Base-by-base conservation (phyloP, 2,797 vertebrate species). In the Triplophysa yarkandensis region DNA sequence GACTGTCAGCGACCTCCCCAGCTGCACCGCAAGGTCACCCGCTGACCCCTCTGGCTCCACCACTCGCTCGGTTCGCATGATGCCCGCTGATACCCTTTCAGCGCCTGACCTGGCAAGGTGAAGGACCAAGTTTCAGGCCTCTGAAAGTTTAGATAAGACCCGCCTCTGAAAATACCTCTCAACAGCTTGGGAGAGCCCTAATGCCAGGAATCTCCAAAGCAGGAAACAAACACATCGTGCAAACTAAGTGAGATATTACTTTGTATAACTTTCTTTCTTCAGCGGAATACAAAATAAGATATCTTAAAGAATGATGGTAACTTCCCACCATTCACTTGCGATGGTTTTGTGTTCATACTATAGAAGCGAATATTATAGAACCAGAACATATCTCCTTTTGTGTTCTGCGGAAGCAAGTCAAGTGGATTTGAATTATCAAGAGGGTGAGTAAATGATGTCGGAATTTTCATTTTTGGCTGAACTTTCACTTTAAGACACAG, bases 121-220 rank as follows among this genome's bases (percentile, higher is more conserved):
- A 87, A 81, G 36, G 6, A 74, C 71, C 43, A 58, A 81, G 86
- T 82, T 74, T 83, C 70, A 16, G 55, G 85, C 87, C 84, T 76
- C 10, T 0, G 80, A 81, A 46, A 71, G 54, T 41, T 69, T 55
- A 71, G 89, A 91, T 91, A 91, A 89, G 87, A 88, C 84, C 81
- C 78, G 86, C 85, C 86, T 89, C 90, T 89, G 88, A 91, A 92
- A 91, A 91, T 91, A 91, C 83, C 81, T 74, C 74, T 79, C 78
- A 50, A 52, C 71, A 68, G 48, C 70, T 74, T 69, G 25, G 48
- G 25, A 69, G 69, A 65, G 73, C 52, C 44, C 30, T 30, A 65
- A 61, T 71, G 71, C 70, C 67, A 41, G 44, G 39, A 48, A 67
- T 64, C 41, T 54, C 36, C 9, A 63, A 55, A 60, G 52, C 25